Base-by-base conservation (phyloP, 2,888 invertebrate genomes). In the Strigamia crassipes region DNA sequence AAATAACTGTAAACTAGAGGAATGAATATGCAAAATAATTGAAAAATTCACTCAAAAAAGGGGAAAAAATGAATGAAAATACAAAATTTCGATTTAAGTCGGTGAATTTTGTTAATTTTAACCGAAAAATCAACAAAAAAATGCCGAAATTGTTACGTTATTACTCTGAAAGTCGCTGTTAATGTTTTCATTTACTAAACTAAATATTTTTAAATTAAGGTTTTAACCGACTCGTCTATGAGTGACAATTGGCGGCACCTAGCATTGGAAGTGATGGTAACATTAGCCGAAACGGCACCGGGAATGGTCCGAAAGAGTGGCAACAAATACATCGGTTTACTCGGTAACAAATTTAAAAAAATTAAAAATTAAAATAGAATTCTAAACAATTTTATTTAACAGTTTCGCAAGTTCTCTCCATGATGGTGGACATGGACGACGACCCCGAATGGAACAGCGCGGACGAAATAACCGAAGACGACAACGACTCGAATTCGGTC, bases 301-400 rank as follows among this genome's bases (percentile, higher is more conserved):
- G 96, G 97, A 3, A 97, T 97, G 94, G 94, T 99, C 61, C 92
- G 99, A 82, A 99, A 98, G 89, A 93, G 94, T 84, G 95, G 95
- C 15, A 92, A 92, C 41, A 94, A 94, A 86, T 96, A 95, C 84
- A 91, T 99, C 84, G 91, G 92, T 27, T 85, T 87, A 51, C 86
- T 90, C 77, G 86, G 89, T 90, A 85, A 85, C 87, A 85, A 38
- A 79, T 27, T 27, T 27, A 27, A 27, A 27, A 27, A 27, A 42
- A 34, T 8, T n/a, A 13, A 12, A 80, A 6, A 13, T 1, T 2
- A 23, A n/a, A 23, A 23, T 1, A 23, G 5, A 0, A 8, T 10
- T 38, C 5, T 15, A 34, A 78, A 21, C 38, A 15, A 15, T 41
- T 3, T n/a, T 41, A 27, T 41, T 41, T 18, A 1, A 12, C 13